Conservation (phyloP, 2,888 invertebrate genomes). For the Caenorhabditis panamensis region DNA sequence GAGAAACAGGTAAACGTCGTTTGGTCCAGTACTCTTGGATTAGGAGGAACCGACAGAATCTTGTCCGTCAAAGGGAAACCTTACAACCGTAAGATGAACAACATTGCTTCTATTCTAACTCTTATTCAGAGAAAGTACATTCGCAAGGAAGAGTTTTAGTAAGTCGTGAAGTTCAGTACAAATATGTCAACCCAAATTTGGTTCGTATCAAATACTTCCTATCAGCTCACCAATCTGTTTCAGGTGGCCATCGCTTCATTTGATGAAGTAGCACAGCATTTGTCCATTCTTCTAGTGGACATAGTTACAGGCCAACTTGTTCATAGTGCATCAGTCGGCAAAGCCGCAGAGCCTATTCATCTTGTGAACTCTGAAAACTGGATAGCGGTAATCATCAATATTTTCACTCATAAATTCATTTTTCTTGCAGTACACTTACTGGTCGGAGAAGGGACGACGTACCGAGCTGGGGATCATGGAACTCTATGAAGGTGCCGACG, state of each 20-base stretch:
- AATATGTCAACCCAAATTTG: slow-evolving; percentile 97
- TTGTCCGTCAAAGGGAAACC: slow-evolving; percentile 74
- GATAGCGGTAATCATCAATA: slow-evolving; percentile 86
- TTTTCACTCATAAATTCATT: not conserved
- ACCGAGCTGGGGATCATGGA: slow-evolving; percentile 94
- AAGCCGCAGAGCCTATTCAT: slow-evolving; percentile 90
- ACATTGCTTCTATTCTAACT: not conserved
- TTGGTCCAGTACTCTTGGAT: slow-evolving; percentile 72
- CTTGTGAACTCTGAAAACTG: slow-evolving; percentile 97
- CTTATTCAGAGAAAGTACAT: slow-evolving; percentile 86
- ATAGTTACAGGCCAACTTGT: slow-evolving; percentile 90
- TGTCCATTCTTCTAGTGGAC: slow-evolving; percentile 92
- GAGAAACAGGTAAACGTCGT: slow-evolving; percentile 27
- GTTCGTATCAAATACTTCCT: too few species aligned
- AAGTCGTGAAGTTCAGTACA: slow-evolving; percentile 97
- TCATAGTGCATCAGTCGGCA: slow-evolving; percentile 90
- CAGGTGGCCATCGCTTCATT: slow-evolving; percentile 66
- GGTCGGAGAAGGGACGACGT: slow-evolving; percentile 93
- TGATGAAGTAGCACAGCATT: slow-evolving; percentile 57
- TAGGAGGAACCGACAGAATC: slow-evolving; percentile 72
- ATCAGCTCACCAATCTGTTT: too few species aligned
- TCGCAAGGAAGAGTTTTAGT: slow-evolving; percentile 95
- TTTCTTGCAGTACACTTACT: slow-evolving; percentile 87
- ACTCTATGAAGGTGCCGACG: slow-evolving; percentile 90
- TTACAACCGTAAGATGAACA: slow-evolving; percentile 62